Conservation (phyloP, 2,797 vertebrate species). For the Halcyon smyrnensis region DNA sequence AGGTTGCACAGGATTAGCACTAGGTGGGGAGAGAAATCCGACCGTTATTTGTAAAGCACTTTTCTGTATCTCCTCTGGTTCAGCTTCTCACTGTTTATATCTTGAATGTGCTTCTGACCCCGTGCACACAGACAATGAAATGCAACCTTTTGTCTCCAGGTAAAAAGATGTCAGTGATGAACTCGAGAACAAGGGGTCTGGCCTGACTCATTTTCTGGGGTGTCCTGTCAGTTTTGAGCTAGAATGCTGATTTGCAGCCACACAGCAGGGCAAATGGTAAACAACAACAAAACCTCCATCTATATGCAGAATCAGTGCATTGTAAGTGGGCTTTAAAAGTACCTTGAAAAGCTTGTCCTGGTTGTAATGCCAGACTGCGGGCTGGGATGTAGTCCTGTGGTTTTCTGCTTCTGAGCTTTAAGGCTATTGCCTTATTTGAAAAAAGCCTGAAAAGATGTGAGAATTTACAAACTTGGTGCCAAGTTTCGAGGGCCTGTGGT, state of each 20-base stretch:
- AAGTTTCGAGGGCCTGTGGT: not conserved
- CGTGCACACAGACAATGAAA: accelerated
- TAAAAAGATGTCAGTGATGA: not conserved
- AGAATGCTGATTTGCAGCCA: accelerated
- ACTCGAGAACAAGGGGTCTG: not conserved
- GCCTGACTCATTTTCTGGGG: not conserved
- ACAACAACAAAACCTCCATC: not conserved
- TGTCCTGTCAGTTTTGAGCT: not conserved
- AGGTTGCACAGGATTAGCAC: not conserved
- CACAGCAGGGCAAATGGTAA: not conserved
- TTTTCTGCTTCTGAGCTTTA: not conserved
- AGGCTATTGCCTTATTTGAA: not conserved
- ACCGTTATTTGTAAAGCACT: not conserved
- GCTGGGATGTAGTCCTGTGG: accelerated
- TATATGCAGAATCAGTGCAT: accelerated
- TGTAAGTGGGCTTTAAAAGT: not conserved
- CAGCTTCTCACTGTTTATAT: accelerated
- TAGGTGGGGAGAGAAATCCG: not conserved
- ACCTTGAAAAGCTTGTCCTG: not conserved
- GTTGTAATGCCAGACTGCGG: accelerated
- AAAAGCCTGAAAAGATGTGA: not conserved
- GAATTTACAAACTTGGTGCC: not conserved
- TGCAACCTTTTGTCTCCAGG: not conserved
- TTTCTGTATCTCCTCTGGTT: not conserved
- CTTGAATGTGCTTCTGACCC: not conserved